phyloP scores from a whole-genome alignment of 2,888 invertebrate genomes.

The Pterostichus niger region DNA sequence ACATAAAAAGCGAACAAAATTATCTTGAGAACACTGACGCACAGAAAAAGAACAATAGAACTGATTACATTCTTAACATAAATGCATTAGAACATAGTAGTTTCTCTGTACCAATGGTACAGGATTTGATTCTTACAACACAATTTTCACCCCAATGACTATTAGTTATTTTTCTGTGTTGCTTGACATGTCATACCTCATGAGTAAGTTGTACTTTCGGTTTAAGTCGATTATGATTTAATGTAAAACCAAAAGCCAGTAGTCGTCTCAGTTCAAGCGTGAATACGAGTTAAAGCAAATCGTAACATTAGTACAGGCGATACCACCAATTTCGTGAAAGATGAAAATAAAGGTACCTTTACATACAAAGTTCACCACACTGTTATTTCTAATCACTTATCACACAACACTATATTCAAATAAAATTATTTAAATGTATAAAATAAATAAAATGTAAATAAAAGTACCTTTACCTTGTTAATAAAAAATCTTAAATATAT shows the following conservation, averaged over 20 bases:
- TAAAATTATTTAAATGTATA: not conserved
- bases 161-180: slow-evolving; percentile 67
- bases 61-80: slow-evolving; percentile 46
- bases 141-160: slow-evolving; percentile 20
- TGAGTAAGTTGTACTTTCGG: slow-evolving; percentile 53
- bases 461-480: slow-evolving; percentile 66
- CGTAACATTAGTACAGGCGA: slow-evolving; percentile 67
- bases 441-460: slow-evolving; percentile 53
- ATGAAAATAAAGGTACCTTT: slow-evolving; percentile 67
- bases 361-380: slow-evolving; percentile 59
- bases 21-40: slow-evolving; percentile 34
- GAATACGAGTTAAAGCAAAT: slow-evolving; percentile 67
- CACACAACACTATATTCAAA: slow-evolving; percentile 12
- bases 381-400: slow-evolving; percentile 4
- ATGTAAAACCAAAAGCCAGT: slow-evolving; percentile 57
- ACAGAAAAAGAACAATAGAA: slow-evolving; percentile 67
- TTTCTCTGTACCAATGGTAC: slow-evolving; percentile 66
- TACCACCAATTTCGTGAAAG: slow-evolving; percentile 67
- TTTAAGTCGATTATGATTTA: slow-evolving; percentile 35
- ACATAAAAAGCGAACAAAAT: slow-evolving; percentile 40
- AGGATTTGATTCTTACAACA: slow-evolving; percentile 53
- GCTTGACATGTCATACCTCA: slow-evolving; percentile 61
- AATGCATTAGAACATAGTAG: slow-evolving; percentile 8
- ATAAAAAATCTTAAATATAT: slow-evolving; percentile 65
- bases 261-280: slow-evolving; percentile 65